Percentiles rank a stretch among this genome's conserved stretches.
Evolutionary conservation across 2,888 invertebrate species (phyloP).

Genomic region (Nesidiocoris tenuis): DNA sequence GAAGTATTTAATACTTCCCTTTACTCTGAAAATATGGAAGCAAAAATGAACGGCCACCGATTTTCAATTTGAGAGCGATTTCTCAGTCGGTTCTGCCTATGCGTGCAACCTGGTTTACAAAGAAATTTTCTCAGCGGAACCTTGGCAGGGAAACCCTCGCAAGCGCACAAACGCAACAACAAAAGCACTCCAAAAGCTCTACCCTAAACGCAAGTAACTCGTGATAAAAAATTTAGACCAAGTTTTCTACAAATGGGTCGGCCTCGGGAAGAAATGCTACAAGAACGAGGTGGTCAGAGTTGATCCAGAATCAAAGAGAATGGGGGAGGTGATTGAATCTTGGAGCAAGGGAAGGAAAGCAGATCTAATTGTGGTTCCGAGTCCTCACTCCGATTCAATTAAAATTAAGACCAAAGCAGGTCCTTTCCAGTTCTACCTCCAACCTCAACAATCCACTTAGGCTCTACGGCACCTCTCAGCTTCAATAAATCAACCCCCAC

Average conservation of each 20-base stretch:
- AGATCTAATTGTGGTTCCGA: constrained; percentile 35
- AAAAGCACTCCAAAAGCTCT: too few species aligned
- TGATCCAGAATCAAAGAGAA: constrained; percentile 36
- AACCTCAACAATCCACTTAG: constrained; percentile 37
- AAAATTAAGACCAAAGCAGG: constrained; percentile 35
- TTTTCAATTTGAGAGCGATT: too few species aligned
- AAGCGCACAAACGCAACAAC: too few species aligned
- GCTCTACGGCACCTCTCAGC: constrained; percentile 26
- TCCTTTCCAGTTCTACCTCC: constrained; percentile 25
- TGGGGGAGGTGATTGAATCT: constrained; percentile 35
- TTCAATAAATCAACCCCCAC: constrained; percentile 27
- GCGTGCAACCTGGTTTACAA: too few species aligned
- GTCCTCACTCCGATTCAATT: constrained; percentile 38
- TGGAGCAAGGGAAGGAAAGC: constrained; percentile 8
- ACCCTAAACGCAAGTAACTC: not conserved
- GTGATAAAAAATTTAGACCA: not conserved
- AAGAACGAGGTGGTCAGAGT: constrained; percentile 33
- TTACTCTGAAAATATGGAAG: too few species aligned
- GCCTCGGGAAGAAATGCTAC: constrained; percentile 10
- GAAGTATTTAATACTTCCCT: too few species aligned
- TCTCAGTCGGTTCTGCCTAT: too few species aligned
- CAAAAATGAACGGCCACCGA: too few species aligned
- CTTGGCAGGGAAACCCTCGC: too few species aligned
- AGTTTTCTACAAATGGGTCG: constrained; percentile 5
- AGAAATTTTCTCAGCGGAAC: too few species aligned